Evolutionary conservation across 2,797 vertebrate genomes (phyloP).

Genomic region (Peromyscus aztecus): DNA sequence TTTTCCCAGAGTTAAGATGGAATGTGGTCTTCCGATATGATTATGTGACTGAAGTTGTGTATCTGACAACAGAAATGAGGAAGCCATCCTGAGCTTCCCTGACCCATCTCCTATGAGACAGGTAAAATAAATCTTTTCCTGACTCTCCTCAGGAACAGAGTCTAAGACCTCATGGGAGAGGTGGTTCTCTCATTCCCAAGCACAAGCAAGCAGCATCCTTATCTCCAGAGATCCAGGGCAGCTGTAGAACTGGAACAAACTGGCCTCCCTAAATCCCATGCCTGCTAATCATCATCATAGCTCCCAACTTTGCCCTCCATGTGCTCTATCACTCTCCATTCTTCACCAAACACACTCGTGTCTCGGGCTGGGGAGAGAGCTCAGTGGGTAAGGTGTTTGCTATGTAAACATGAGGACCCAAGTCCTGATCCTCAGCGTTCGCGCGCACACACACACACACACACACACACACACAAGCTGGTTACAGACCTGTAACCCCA

Average conservation of each 20-base stretch:
- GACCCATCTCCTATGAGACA: background rate
- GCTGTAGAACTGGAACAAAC: background rate
- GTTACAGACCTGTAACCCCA: background rate
- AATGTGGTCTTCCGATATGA: background rate
- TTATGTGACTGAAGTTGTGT: conserved; percentile 39
- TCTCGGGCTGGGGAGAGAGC: background rate
- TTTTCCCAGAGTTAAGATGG: background rate
- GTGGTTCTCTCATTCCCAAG: background rate
- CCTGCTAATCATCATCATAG: background rate
- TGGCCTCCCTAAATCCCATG: too few species aligned
- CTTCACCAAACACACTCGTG: background rate
- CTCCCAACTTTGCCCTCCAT: too few species aligned
- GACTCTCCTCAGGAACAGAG: background rate
- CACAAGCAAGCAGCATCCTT: background rate
- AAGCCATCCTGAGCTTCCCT: background rate
- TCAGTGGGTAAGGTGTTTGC: background rate
- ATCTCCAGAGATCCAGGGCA: background rate
- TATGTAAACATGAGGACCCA: background rate
- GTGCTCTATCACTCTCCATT: too few species aligned
- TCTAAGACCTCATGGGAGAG: background rate
- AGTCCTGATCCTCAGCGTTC: background rate
- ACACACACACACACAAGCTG: too few species aligned
- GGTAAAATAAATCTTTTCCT: background rate
- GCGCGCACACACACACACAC: too few species aligned
- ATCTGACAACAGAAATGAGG: background rate